Base-by-base conservation (phyloP, 1,140 invertebrate genomes). In the Nasonia giraulti region DNA sequence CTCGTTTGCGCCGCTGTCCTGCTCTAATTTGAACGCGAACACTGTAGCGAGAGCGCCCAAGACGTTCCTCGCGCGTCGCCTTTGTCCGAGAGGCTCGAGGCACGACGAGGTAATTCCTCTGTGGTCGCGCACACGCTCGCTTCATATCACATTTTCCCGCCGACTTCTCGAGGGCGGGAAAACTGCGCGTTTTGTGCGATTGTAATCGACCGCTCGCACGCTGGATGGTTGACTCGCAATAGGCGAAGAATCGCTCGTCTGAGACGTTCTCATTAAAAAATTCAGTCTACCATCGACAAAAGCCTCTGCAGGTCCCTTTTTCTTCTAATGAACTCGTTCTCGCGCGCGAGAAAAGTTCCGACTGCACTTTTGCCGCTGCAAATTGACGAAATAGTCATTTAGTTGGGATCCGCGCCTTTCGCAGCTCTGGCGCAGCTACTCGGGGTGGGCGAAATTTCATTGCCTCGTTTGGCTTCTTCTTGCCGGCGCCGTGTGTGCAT, bases 361-460 rank as follows among this genome's bases (percentile, higher is more conserved):
- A 12, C 69, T 33, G 14, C 33, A 80, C 12, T 68, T 40, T 71
- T 79, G 11, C 10, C 31, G 50, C 31, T 50, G 76, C 37, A 79
- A 83, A 78, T 83, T 83, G 82, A 78, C 82, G 66, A 68, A 79
- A 83, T 40, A 73, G 50, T 47, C 74, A 44, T 81, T 81, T 55
- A 20, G 79, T 44, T 33, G 40, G 71, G 80, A 75, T 75, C 62
- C 71, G 69, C 71, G 40, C 33, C 4, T 37, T 37, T 37, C 33
- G 33, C 27, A 33, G 20, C 73, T 20, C 68, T 31, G 68, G n/a
- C 11, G 31, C 33, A 23, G 8, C 44, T 10, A 33, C 73, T 75
- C 37, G 74, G 33, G 74, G 31, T 2, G 83, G 82, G 84, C 86
- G 87, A 89, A 90, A 89, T 90, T 88, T 89, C 88, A 89, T 89